Percentiles rank a stretch among this genome's conserved stretches.
These are phyloP conservation scores for Pycnomerus fuliginosus DNA, from an alignment of 2,888 invertebrate species.

Conservation along the genomic window DNA sequence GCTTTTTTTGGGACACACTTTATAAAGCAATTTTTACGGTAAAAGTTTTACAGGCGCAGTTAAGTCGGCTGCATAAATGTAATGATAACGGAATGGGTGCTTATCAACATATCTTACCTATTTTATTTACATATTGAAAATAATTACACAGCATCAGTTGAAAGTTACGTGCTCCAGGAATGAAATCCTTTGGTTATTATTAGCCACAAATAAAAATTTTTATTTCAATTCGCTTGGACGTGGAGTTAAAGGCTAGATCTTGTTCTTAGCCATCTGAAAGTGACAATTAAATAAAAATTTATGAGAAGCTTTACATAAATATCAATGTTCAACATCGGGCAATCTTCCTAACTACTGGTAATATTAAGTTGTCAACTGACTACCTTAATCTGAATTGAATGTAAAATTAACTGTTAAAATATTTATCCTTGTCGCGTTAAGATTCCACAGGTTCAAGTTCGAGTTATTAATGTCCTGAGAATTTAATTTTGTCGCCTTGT, in stretches of 20 bases:
- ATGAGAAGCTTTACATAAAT: constrained; percentile 44
- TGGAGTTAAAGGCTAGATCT: neutral
- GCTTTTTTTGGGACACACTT: no score
- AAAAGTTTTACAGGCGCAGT: no score
- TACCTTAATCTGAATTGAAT: constrained; percentile 43
- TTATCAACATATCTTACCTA: neutral
- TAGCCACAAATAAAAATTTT: neutral
- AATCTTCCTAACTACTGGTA: constrained; percentile 38
- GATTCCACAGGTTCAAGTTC: constrained; percentile 37
- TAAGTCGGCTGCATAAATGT: no score
- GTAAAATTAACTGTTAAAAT: constrained; percentile 46
- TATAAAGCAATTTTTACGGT: no score
- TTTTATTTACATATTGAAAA: neutral
- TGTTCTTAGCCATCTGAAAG: constrained; percentile 23
- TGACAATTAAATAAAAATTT: constrained; percentile 46
- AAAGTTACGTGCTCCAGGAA: constrained; percentile 18
- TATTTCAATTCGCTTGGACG: neutral
- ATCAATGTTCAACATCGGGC: constrained; percentile 40
- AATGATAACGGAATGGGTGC: no score
- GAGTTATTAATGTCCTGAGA: constrained; percentile 37
- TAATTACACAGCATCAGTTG: constrained; percentile 16
- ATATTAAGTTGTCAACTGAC: constrained; percentile 45
- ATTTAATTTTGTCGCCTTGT: constrained; percentile 39
- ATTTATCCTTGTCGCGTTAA: constrained; percentile 45
- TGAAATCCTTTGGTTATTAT: no score